Percentiles rank a stretch among this genome's conserved stretches.
phyloP scores from a whole-genome alignment of 2,888 invertebrate species.

The Thecophora atra region DNA sequence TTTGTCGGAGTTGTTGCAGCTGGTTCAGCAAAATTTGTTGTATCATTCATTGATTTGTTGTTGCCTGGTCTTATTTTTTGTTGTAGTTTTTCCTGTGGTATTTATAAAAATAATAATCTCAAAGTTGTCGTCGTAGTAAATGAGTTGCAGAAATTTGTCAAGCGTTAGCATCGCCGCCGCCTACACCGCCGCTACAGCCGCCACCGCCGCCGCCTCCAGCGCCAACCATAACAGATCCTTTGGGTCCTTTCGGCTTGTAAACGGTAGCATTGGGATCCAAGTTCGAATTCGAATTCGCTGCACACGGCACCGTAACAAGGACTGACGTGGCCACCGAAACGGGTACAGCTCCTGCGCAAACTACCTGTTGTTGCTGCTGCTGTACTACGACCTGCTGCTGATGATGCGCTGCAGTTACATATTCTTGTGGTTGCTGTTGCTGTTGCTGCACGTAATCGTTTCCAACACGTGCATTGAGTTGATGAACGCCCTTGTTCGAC shows the following conservation, averaged over 20 bases:
- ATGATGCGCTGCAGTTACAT: constrained; percentile 43
- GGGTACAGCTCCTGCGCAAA: constrained; percentile 52
- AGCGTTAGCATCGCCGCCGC: constrained; percentile 54
- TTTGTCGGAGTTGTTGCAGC: neutral
- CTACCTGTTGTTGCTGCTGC: constrained; percentile 47
- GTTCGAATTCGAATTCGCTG: constrained; percentile 61
- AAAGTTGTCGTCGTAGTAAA: constrained; percentile 62
- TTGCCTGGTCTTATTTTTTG: neutral
- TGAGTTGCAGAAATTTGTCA: constrained; percentile 53
- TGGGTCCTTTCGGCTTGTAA: constrained; percentile 84
- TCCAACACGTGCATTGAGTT: constrained; percentile 49
- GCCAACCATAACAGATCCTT: constrained; percentile 52
- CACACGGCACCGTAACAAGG: constrained; percentile 48
- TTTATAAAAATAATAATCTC: constrained; percentile 54
- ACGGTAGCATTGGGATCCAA: constrained; percentile 92
- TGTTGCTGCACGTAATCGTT: constrained; percentile 51
- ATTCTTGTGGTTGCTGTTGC: constrained; percentile 48
- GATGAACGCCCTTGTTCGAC: constrained; percentile 50
- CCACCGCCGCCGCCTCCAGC: constrained; percentile 44
- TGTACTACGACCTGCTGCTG: constrained; percentile 44
- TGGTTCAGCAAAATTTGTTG: too few species aligned
- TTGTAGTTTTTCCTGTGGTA: constrained; percentile 35
- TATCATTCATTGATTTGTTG: neutral
- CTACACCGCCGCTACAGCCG: constrained; percentile 44
- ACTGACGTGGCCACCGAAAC: constrained; percentile 56